A percentile compares a stretch with the other conserved stretches of the same genome.
phyloP scores from a whole-genome alignment of 2,113 vertebrate species.

The Eurystomus gularis region DNA sequence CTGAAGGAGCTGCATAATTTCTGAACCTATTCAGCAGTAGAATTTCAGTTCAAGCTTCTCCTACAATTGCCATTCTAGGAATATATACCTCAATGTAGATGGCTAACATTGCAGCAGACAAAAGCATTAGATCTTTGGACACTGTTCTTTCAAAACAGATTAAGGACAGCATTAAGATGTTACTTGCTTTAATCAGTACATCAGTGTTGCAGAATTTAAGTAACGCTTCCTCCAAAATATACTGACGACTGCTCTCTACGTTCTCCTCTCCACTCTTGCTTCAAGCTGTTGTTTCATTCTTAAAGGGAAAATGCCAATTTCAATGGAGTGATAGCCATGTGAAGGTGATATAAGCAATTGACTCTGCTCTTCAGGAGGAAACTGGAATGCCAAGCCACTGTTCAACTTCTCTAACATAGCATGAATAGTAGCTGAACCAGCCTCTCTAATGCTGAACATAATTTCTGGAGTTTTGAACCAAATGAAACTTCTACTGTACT shows the following conservation, averaged over 20 bases:
- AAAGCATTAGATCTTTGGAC: neutral
- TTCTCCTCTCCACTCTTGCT: neutral
- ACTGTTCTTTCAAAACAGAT: neutral
- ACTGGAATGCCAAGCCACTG: neutral
- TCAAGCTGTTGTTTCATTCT: neutral
- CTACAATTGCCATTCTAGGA: neutral
- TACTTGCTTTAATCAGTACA: neutral
- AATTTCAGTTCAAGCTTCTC: neutral
- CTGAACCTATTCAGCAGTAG: neutral
- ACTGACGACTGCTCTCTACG: neutral
- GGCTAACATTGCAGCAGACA: neutral
- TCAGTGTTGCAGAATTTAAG: neutral
- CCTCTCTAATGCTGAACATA: neutral
- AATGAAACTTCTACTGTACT: neutral
- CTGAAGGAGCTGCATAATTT: neutral
- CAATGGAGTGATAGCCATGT: neutral
- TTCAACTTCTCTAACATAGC: neutral
- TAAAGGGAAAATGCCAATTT: conserved; percentile 7
- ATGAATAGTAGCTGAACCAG: neutral
- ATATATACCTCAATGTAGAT: neutral
- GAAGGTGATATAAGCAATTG: neutral
- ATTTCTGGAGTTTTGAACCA: neutral
- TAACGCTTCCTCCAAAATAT: neutral
- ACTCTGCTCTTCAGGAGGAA: neutral
- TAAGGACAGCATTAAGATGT: neutral